Evolutionary conservation across 1,140 invertebrate genomes (phyloP).

Genomic region (Platyura marginata): DNA sequence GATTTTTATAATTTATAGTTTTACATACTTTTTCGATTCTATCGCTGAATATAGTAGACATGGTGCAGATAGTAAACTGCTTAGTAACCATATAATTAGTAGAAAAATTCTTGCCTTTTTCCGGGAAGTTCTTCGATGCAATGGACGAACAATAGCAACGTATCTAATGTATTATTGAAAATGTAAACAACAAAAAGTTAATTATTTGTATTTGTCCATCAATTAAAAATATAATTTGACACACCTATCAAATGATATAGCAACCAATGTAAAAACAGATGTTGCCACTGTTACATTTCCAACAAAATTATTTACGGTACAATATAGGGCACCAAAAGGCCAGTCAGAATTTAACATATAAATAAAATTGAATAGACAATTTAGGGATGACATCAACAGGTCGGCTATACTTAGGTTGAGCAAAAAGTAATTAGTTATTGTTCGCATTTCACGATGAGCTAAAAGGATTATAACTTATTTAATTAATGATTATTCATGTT

Average conservation of each 20-base stretch:
- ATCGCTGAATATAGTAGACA: constrained; percentile 68
- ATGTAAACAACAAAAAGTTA: constrained; percentile 4
- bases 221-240: no score
- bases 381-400: constrained; percentile 76
- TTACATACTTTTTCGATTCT: constrained; percentile 44
- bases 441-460: constrained; percentile 78
- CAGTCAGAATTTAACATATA: constrained; percentile 72
- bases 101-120: constrained; percentile 57
- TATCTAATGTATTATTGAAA: constrained; percentile 42
- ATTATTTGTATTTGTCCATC: no score
- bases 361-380: constrained; percentile 85
- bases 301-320: constrained; percentile 76
- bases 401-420: constrained; percentile 89
- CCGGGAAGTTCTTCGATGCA: constrained; percentile 67
- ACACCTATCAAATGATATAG: constrained; percentile 67
- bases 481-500: no score
- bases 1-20: no score
- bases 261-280: constrained; percentile 78
- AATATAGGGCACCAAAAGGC: constrained; percentile 72
- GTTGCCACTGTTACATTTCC: constrained; percentile 73
- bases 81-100: constrained; percentile 61
- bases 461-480: no score
- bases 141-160: constrained; percentile 76
- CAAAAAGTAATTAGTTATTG: constrained; percentile 90
- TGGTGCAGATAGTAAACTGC: constrained; percentile 57